Percentiles rank a stretch among this genome's conserved stretches.
Conservation (phyloP, 1,140 invertebrate genomes). For the Hylyphantes graminicola region DNA sequence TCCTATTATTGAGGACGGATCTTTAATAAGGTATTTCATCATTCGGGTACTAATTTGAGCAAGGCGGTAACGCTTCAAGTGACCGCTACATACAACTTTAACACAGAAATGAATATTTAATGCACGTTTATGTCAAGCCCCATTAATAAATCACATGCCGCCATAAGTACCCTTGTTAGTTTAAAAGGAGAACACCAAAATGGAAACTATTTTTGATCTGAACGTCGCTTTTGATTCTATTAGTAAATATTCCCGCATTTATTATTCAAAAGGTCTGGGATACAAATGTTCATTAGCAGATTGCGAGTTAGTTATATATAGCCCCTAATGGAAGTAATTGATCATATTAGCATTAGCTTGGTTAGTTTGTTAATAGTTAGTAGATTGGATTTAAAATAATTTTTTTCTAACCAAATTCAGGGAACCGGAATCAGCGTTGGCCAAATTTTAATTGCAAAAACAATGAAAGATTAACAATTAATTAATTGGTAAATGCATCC, state of each 20-base stretch:
- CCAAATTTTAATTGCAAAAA: too few relatives aligned
- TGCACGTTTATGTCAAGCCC: conserved; percentile 14
- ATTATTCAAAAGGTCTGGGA: too few relatives aligned
- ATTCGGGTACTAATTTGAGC: conserved; percentile 20
- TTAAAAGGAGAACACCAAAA: conserved; percentile 11
- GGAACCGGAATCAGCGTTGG: too few relatives aligned
- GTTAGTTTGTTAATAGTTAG: too few relatives aligned
- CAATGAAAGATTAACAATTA: too few relatives aligned
- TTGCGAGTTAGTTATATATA: too few relatives aligned
- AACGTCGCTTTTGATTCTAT: background rate
- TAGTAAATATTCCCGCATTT: background rate
- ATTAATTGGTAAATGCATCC: too few relatives aligned
- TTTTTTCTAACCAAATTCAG: too few relatives aligned
- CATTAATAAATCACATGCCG: conserved; percentile 15
- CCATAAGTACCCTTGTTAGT: conserved; percentile 12
- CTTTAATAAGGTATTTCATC: background rate
- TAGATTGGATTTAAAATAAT: too few relatives aligned
- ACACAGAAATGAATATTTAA: conserved; percentile 37
- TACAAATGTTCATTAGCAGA: too few relatives aligned
- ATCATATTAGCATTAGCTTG: too few relatives aligned
- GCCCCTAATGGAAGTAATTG: too few relatives aligned
- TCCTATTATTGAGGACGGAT: background rate
- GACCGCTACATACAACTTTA: conserved; percentile 30
- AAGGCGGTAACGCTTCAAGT: background rate
- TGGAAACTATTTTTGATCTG: background rate